A percentile compares a stretch with the other conserved stretches of the same genome.
Conservation (phyloP, 2,797 vertebrate genomes). For the Euthynnus affinis region DNA sequence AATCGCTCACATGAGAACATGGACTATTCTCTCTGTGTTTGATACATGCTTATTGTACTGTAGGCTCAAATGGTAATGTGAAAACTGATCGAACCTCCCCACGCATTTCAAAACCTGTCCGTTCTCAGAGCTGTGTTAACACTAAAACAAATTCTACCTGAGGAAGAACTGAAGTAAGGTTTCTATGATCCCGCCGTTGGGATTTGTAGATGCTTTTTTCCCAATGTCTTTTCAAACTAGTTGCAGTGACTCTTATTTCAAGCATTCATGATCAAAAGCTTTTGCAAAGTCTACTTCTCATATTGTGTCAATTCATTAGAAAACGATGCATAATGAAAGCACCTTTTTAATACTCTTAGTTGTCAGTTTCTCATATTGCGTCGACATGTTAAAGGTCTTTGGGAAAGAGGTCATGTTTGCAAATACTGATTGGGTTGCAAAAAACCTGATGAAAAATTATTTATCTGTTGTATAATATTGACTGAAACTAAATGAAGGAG, state of each 20-base stretch:
- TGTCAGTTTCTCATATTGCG: background rate
- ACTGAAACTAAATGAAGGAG: slow-evolving; percentile 58
- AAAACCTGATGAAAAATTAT: slow-evolving; percentile 31
- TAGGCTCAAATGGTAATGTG: slow-evolving; percentile 72
- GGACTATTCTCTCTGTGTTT: slow-evolving; percentile 74
- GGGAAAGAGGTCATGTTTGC: slow-evolving; percentile 43
- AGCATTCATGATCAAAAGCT: slow-evolving; percentile 36
- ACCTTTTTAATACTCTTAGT: background rate
- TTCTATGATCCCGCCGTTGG: slow-evolving; percentile 24
- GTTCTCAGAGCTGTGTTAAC: slow-evolving; percentile 44
- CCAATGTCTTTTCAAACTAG: slow-evolving; percentile 2
- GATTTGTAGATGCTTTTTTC: slow-evolving; percentile 37
- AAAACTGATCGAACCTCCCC: slow-evolving; percentile 55
- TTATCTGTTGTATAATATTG: slow-evolving; percentile 41
- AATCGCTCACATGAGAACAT: slow-evolving; percentile 68
- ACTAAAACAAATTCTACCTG: slow-evolving; percentile 57
- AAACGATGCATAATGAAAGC: background rate
- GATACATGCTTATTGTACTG: slow-evolving; percentile 78
- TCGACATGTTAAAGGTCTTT: slow-evolving; percentile 29
- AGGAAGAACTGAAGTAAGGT: slow-evolving; percentile 21
- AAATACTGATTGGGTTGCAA: slow-evolving; percentile 22
- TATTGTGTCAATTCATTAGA: slow-evolving; percentile 9
- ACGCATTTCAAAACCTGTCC: slow-evolving; percentile 36
- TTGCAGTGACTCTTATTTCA: slow-evolving; percentile 8
- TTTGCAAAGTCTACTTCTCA: slow-evolving; percentile 29